phyloP scores from a whole-genome alignment of 2,797 vertebrate genomes.

The Dallia pectoralis region DNA sequence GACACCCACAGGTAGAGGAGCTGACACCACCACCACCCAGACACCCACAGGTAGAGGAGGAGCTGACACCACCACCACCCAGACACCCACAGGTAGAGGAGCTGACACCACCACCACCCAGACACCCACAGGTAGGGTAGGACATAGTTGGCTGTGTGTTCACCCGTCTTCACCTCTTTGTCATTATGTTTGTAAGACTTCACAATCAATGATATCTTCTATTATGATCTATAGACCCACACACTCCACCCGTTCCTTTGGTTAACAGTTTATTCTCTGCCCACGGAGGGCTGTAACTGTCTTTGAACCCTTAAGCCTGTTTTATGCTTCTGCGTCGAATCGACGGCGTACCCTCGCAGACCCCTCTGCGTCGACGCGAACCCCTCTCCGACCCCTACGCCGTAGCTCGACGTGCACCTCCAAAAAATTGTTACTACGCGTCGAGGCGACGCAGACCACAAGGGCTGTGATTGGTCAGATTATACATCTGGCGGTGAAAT shows the following conservation, averaged over 20 bases:
- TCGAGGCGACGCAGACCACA: no score
- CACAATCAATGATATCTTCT: conserved; percentile 38
- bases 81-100: conserved; percentile 30
- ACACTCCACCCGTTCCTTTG: conserved; percentile 41
- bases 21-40: conserved; percentile 29
- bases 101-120: conserved; percentile 30
- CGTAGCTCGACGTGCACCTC: no score
- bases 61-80: conserved; percentile 33
- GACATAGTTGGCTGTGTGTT: conserved; percentile 14
- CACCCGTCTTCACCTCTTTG: background rate
- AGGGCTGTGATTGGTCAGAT: no score
- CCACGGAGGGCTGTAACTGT: conserved; percentile 47
- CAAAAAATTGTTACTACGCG: no score
- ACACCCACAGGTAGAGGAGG: conserved; percentile 22
- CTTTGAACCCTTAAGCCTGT: conserved; percentile 62
- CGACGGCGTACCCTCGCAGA: no score
- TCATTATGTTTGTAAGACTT: conserved; percentile 37
- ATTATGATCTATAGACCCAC: conserved; percentile 34
- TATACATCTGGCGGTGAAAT: no score
- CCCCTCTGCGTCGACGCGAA: no score
- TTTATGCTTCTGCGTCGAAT: no score
- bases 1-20: conserved; percentile 32
- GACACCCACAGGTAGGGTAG: no score
- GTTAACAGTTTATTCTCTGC: conserved; percentile 44
- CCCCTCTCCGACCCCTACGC: no score